Evolutionary conservation across 2,888 invertebrate species (phyloP).

Genomic region (Epinotia bilunana): DNA sequence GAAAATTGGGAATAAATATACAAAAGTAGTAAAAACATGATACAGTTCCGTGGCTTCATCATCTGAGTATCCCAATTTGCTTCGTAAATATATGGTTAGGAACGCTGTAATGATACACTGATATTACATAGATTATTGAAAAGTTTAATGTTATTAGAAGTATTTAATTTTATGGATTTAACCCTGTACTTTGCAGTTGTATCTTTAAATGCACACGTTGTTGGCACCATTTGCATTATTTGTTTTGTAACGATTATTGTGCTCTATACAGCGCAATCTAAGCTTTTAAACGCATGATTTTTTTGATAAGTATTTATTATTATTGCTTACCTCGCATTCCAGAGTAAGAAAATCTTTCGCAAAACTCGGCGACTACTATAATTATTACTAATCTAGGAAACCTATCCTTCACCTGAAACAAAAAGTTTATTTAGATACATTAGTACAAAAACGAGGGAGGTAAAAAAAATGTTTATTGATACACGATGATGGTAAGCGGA

Average conservation of each 20-base stretch:
- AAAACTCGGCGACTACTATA: slow-evolving; percentile 97
- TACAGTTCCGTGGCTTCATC: slow-evolving; percentile 89
- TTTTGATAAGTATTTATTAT: neutral
- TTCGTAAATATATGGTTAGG: slow-evolving; percentile 88
- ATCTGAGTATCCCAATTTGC: slow-evolving; percentile 85
- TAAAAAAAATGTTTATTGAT: too few species aligned
- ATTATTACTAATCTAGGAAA: slow-evolving; percentile 94
- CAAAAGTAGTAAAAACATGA: slow-evolving; percentile 89
- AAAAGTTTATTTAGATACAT: slow-evolving; percentile 11
- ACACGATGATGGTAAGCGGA: too few species aligned
- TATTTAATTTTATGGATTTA: too few species aligned
- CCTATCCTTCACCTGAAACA: slow-evolving; percentile 64
- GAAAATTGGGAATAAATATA: slow-evolving; percentile 90
- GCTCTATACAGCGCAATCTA: too few species aligned
- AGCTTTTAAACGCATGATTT: too few species aligned
- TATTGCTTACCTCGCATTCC: slow-evolving; percentile 93
- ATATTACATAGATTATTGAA: neutral
- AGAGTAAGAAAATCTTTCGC: slow-evolving; percentile 97
- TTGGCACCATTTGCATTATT: too few species aligned
- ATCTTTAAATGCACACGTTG: too few species aligned
- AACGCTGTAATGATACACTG: slow-evolving; percentile 84
- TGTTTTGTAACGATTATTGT: too few species aligned
- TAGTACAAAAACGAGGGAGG: neutral
- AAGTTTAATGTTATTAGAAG: neutral
- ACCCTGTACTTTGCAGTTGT: too few species aligned